Evolutionary conservation across 2,113 vertebrate species (phyloP), one percentile per base, ranked within the genome.

Genomic region (Bettongia penicillata): DNA sequence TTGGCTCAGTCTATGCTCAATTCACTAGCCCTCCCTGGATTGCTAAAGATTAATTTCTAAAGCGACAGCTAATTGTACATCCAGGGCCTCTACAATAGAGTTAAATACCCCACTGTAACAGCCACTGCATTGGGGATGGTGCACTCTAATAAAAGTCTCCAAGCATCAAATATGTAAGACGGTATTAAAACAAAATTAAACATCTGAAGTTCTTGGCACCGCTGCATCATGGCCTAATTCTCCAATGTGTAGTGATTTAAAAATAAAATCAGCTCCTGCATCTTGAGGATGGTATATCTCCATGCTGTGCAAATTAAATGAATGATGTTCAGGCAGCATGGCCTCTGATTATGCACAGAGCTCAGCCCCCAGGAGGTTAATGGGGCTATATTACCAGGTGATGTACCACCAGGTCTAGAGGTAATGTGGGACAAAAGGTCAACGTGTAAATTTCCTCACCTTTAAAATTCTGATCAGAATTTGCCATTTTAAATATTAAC

Each of bases 121-220:
- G 95, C 95, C 48, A 25, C 26, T 97, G 91, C 43, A 89, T 91
- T 95, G 95, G 91, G 90, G 53, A 77, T 90, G 53, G 91, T 90
- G 53, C 12, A 37, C 37, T 94, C 90, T 91, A 93, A 94, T 93
- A 95, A 96, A 96, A 97, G 53, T 94, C 95, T 91, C 50, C 93
- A 93, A 95, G 93, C 96, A 97, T 97, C 96, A 97, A 98, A 97
- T 96, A 97, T 97, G 96, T 96, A 97, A 97, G 92, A 94, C 90
- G 93, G 89, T 31, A n/a, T 96, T 96, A 95, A 97, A 97, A 95
- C 94, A 96, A 96, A 93, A 96, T 51, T 50, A 96, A 97, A 97
- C 49, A 95, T 96, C 91, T 93, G 53, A 96, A 97, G 55, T 93
- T 92, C 37, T 89, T 93, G 61, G 55, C 25, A n/a, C 50, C 91